Base-by-base conservation (phyloP, 2,113 vertebrate species). In the Muntiacus muntjak region DNA sequence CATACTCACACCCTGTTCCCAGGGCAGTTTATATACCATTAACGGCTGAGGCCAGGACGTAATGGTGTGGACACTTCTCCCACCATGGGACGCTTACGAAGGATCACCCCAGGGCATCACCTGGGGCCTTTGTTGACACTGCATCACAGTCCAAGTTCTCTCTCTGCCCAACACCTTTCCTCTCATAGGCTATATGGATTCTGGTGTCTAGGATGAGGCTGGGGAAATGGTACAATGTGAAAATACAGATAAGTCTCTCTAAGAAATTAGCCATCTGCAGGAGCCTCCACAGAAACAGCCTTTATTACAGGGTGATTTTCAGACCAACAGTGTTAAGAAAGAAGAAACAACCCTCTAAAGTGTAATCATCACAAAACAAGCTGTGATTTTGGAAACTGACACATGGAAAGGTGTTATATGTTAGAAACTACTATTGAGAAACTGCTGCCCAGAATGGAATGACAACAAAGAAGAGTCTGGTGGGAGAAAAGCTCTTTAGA, bases 341-440 rank as follows among this genome's bases (percentile, higher is more conserved):
- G 4, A 89, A 33, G 55, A 95, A 86, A 78, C 50, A 83, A 43
- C 2, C 21, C 14, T 87, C 40, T 67, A 83, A 91, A 17, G 30
- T 93, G 28, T 82, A 89, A n/a, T 71, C 67, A 82, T 85, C 43
- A 78, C 16, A 86, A 88, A 88, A 40, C 43, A 93, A 86, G 74
- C 83, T 96, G 3, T 87, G 89, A 84, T 96, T 96, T 87, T 89
- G 71, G 79, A 97, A 97, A 95, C 0, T n/a, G 89, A 74, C 14
- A 54, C 1, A 1, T 78, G 54, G 52, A 87, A 83, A 96, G 40
- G 40, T 91, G 17, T 82, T 85, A 28, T 7, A 78, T 82, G 67
- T 67, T 85, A 62, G 47, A 19, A 64, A 60, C 92, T 91, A 82
- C 30, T 28, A 33, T 85, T 10, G 50, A 78, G 55, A 96, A 96